phyloP scores from a whole-genome alignment of 2,797 vertebrate genomes.

The Cynopterus sphinx region DNA sequence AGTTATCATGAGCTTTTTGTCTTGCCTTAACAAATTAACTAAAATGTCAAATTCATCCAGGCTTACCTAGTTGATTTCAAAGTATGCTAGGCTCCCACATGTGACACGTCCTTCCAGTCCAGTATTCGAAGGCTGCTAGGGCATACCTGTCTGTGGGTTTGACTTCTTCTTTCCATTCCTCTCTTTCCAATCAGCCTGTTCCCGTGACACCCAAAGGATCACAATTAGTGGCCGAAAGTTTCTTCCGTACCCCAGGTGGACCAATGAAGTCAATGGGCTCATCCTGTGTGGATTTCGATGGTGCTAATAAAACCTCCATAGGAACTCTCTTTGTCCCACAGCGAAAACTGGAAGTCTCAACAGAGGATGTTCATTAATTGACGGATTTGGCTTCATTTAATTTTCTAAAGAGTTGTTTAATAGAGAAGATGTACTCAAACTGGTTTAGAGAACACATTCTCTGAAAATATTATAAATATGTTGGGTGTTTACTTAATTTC shows the following conservation, averaged over 20 bases:
- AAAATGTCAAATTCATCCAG: not conserved
- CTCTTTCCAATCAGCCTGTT: constrained; percentile 84
- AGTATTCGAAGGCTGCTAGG: not conserved
- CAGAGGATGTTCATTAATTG: constrained; percentile 84
- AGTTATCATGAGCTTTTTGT: not conserved
- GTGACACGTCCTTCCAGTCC: not conserved
- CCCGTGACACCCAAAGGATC: constrained; percentile 89
- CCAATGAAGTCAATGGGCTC: constrained; percentile 79
- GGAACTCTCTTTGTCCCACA: constrained; percentile 90
- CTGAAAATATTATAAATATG: constrained; percentile 69
- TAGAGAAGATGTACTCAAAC: constrained; percentile 22
- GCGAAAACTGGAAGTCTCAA: constrained; percentile 91
- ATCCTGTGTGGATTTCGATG: constrained; percentile 79
- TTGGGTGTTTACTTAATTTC: constrained; percentile 56
- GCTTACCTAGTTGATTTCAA: not conserved
- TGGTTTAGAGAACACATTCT: constrained; percentile 28
- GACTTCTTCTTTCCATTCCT: constrained; percentile 47
- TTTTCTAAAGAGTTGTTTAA: constrained; percentile 54
- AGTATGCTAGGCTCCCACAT: not conserved
- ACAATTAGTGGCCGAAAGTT: constrained; percentile 88
- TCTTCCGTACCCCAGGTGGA: constrained; percentile 92
- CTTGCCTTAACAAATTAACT: constrained; percentile 4
- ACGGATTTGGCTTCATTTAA: constrained; percentile 3
- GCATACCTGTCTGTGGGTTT: not conserved
- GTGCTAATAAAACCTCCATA: constrained; percentile 72